Evolutionary conservation across 30 jellyfish, hydroid and myxozoan genomes (phyloP).

Genomic region (Mastigias papua): DNA sequence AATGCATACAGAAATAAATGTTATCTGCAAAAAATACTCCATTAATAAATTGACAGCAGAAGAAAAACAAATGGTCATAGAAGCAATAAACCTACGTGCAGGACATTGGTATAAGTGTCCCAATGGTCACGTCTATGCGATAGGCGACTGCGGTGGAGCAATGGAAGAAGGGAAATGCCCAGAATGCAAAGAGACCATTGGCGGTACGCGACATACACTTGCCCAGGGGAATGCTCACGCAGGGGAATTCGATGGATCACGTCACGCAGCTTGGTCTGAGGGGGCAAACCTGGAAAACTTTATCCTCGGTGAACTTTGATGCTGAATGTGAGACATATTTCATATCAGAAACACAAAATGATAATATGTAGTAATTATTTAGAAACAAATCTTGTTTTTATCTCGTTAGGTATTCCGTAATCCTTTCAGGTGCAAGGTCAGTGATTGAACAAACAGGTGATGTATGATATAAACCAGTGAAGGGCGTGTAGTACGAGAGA

Average conservation of each 20-base stretch:
- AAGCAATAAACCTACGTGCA: constrained; percentile 58
- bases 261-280: constrained; percentile 80
- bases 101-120: constrained; percentile 89
- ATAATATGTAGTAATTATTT: too few species aligned
- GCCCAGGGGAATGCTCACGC: constrained; percentile 79
- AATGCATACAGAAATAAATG: neutral
- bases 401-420: too few species aligned
- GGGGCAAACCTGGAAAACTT: constrained; percentile 72
- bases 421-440: too few species aligned
- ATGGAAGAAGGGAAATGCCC: constrained; percentile 70
- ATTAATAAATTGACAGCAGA: constrained; percentile 24
- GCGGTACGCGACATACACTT: constrained; percentile 68
- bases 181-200: constrained; percentile 73
- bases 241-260: constrained; percentile 80
- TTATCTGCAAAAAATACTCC: constrained; percentile 1
- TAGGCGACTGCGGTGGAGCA: constrained; percentile 94
- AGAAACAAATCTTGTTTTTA: too few species aligned
- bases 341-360: too few species aligned
- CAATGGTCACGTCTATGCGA: constrained; percentile 84
- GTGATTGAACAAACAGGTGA: too few species aligned
- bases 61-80: constrained; percentile 56
- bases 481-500: too few species aligned
- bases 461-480: too few species aligned
- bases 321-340: too few species aligned
- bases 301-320: constrained; percentile 15